Percentiles rank a stretch among this genome's conserved stretches.
These are phyloP conservation scores for Limonius californicus DNA, from an alignment of 1,140 invertebrate species.

Conservation along the genomic window DNA sequence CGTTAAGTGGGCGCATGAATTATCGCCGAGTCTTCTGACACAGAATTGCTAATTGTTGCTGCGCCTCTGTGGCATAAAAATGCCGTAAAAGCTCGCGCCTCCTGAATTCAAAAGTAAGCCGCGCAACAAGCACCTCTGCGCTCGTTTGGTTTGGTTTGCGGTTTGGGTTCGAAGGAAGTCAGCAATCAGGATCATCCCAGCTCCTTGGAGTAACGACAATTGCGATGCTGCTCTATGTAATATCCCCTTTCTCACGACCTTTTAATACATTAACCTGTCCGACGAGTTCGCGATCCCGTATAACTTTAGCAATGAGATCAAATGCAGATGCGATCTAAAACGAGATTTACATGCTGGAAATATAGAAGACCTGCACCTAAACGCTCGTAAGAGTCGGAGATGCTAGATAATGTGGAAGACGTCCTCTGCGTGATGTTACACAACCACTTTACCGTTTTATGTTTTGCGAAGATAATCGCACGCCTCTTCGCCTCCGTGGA, in stretches of 20 bases:
- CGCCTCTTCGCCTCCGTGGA: too few species aligned
- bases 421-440: neutral
- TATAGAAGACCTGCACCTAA: neutral
- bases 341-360: slow-evolving; percentile 5
- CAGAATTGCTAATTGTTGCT: too few species aligned
- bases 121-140: too few species aligned
- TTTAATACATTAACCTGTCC: slow-evolving; percentile 12
- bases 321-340: slow-evolving; percentile 8
- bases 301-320: slow-evolving; percentile 5
- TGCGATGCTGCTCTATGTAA: too few species aligned
- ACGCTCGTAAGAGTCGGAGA: neutral
- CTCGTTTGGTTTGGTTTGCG: neutral
- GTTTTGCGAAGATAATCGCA: neutral
- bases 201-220: too few species aligned
- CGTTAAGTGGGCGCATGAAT: too few species aligned
- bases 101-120: too few species aligned
- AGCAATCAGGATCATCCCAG: neutral
- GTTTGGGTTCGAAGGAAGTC: neutral
- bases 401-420: neutral
- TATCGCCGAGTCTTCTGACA: too few species aligned
- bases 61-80: too few species aligned
- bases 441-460: neutral
- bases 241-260: slow-evolving; percentile 5
- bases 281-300: slow-evolving; percentile 5
- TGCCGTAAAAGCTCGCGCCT: too few species aligned